Conservation (phyloP, 64 coral and sea anemone genomes). For the Actinia tenebrosa region DNA sequence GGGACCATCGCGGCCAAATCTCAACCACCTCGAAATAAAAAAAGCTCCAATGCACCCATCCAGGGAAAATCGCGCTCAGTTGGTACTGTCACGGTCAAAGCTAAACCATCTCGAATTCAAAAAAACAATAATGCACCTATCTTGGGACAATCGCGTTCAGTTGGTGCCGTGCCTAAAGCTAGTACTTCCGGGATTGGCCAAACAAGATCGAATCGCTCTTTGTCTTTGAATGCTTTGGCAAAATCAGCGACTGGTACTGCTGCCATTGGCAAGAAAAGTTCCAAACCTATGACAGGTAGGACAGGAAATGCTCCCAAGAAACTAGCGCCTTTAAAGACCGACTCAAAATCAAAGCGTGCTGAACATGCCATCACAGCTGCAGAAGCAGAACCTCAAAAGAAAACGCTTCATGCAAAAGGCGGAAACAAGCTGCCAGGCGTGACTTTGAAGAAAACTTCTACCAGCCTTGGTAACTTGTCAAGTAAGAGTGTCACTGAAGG, state of each 20-base stretch:
- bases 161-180: neutral
- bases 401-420: neutral
- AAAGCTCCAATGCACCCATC: no score
- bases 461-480: neutral
- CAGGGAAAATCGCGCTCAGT: neutral
- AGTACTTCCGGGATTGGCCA: neutral
- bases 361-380: neutral
- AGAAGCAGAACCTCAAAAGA: neutral
- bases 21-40: neutral
- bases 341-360: neutral
- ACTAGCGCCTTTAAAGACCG: neutral
- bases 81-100: neutral
- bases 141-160: neutral
- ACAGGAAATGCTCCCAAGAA: neutral
- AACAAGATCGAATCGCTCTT: neutral
- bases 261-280: neutral
- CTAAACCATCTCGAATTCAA: neutral
- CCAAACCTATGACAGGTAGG: neutral
- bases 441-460: neutral
- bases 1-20: neutral
- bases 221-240: neutral
- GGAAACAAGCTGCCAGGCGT: neutral
- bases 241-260: neutral
- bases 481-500: no score
- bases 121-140: no score